Conservation (phyloP, 2,113 vertebrate genomes). For the Anseranas semipalmata region DNA sequence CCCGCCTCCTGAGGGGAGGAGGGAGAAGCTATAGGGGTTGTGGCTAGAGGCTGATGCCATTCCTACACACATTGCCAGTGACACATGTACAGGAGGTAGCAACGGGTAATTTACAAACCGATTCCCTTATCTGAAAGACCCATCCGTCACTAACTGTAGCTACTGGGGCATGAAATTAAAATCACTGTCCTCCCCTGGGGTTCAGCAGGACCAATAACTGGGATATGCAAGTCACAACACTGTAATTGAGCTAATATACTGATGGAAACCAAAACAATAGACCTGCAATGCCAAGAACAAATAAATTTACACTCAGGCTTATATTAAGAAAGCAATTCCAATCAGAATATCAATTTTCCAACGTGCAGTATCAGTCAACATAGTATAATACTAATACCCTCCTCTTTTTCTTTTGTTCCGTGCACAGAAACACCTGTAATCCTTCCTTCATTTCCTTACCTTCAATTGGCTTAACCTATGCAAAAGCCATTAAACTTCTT, state of each 20-base stretch:
- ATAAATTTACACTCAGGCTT: conserved; percentile 10
- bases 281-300: conserved; percentile 4
- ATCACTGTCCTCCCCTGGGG: conserved; percentile 76
- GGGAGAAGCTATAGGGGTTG: background rate
- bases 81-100: conserved; percentile 43
- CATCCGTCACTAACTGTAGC: conserved; percentile 84
- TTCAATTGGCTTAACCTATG: background rate
- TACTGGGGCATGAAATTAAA: conserved; percentile 90
- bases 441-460: background rate
- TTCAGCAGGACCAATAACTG: conserved; percentile 73
- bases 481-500: background rate
- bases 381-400: background rate
- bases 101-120: conserved; percentile 59
- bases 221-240: conserved; percentile 53
- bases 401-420: background rate
- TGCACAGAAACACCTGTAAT: conserved; percentile 6
- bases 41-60: conserved; percentile 43
- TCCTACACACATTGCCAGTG: background rate
- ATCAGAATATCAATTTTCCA: conserved; percentile 8
- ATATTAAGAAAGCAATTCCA: background rate
- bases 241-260: conserved; percentile 81
- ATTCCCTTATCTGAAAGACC: conserved; percentile 73
- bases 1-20: background rate
- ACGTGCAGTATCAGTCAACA: background rate
- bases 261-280: conserved; percentile 50